A percentile compares a stretch with the other conserved stretches of the same genome.
Conservation (phyloP, 2,888 invertebrate species). For the Tenthredo amoena region DNA sequence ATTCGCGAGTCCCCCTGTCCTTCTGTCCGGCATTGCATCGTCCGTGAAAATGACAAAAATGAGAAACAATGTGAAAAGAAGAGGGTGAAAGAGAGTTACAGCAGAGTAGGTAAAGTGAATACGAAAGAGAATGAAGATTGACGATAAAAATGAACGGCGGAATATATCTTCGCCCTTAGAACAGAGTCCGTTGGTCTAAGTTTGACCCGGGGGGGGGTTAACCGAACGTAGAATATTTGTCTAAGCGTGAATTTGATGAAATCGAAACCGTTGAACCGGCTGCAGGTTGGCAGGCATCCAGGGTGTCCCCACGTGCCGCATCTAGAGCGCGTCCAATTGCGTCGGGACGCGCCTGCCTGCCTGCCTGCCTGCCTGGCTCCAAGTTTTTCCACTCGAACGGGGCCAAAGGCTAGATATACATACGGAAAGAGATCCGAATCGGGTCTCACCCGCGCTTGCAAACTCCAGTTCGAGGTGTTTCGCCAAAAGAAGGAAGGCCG, state of each 20-base stretch:
- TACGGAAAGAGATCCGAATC: background rate
- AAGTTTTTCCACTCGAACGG: conserved; percentile 46
- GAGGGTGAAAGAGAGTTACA: background rate
- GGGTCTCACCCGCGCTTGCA: background rate
- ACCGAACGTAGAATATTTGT: conserved; percentile 21
- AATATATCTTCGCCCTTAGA: background rate
- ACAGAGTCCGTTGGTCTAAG: background rate
- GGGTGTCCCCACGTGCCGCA: conserved; percentile 33
- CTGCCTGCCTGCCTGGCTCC: conserved; percentile 1
- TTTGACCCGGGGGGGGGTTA: conserved; percentile 3
- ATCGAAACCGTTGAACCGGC: conserved; percentile 43
- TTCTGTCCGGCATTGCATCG: background rate
- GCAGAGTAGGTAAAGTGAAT: background rate
- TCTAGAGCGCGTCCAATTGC: conserved; percentile 49
- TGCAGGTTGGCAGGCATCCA: conserved; percentile 23
- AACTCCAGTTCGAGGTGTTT: background rate
- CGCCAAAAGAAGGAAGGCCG: background rate
- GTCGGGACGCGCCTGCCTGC: conserved; percentile 30
- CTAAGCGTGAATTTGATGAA: conserved; percentile 45
- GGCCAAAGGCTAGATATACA: conserved; percentile 25
- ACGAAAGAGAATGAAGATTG: background rate
- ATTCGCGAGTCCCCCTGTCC: background rate
- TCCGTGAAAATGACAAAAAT: background rate
- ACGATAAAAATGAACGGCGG: background rate
- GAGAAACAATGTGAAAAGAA: background rate